These are phyloP conservation scores for Pituophis catenifer DNA, from an alignment of 2,113 vertebrate species.

Conservation along the genomic window DNA sequence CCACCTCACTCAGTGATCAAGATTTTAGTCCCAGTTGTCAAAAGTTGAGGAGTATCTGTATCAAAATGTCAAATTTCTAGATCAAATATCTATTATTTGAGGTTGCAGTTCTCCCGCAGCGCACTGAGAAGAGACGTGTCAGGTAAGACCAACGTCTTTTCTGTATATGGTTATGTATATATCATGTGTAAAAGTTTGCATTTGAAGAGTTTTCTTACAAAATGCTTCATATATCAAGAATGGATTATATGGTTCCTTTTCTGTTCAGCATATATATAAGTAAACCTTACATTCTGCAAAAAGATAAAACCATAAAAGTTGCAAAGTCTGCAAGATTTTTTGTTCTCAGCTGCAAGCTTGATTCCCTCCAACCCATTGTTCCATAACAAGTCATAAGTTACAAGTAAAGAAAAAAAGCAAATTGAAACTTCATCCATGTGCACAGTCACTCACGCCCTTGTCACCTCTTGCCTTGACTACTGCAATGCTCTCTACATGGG, in stretches of 20 bases:
- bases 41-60: not conserved
- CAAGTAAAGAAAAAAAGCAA: not conserved
- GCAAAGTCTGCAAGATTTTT: not conserved
- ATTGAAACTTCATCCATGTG: slow-evolving; percentile 1
- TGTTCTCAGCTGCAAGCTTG: not conserved
- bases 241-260: not conserved
- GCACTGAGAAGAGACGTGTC: too few species aligned
- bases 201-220: not conserved
- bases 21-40: not conserved
- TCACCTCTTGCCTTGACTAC: too few species aligned
- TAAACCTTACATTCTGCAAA: not conserved
- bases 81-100: not conserved
- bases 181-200: not conserved
- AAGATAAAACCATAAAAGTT: not conserved
- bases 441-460: too few species aligned
- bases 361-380: not conserved
- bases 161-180: not conserved
- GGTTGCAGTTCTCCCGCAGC: not conserved
- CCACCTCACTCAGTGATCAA: not conserved
- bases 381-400: not conserved
- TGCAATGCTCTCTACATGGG: too few species aligned
- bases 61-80: not conserved
- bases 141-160: too few species aligned
- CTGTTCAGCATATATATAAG: not conserved
- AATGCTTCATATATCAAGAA: not conserved